Conservation (phyloP, 2,113 vertebrate species). For the Canis aureus region DNA sequence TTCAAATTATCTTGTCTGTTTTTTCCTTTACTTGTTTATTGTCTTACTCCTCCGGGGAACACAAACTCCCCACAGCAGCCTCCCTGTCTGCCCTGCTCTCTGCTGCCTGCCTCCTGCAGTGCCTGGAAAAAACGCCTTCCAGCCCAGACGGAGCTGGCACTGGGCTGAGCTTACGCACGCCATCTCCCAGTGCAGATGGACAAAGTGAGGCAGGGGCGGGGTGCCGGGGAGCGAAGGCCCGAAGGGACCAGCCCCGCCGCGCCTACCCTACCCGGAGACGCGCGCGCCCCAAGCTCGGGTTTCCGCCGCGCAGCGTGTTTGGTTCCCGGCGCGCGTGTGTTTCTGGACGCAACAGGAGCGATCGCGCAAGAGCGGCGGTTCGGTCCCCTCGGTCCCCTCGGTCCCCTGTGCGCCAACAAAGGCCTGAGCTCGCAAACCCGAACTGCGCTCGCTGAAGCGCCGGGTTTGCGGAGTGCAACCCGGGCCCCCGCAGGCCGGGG, state of each 20-base stretch:
- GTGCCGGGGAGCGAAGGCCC: background rate
- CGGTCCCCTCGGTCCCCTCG: rapidly evolving
- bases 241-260: rapidly evolving
- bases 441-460: background rate
- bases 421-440: conserved; percentile 49
- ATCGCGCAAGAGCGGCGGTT: background rate
- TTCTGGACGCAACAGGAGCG: background rate
- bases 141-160: background rate
- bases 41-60: background rate
- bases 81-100: background rate
- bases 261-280: rapidly evolving
- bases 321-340: background rate
- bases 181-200: background rate
- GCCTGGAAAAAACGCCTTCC: background rate
- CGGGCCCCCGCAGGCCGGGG: background rate
- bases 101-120: background rate
- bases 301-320: background rate
- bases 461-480: background rate
- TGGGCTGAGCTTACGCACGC: background rate
- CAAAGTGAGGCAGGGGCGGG: conserved; percentile 5
- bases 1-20: conserved; percentile 7
- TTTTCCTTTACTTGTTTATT: background rate
- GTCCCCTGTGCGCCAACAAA: background rate
- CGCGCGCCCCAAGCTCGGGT: background rate
- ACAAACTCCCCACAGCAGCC: background rate